Evolutionary conservation across 2,113 vertebrate genomes (phyloP), one percentile per base, ranked within the genome.

Genomic region (Rhea americana): DNA sequence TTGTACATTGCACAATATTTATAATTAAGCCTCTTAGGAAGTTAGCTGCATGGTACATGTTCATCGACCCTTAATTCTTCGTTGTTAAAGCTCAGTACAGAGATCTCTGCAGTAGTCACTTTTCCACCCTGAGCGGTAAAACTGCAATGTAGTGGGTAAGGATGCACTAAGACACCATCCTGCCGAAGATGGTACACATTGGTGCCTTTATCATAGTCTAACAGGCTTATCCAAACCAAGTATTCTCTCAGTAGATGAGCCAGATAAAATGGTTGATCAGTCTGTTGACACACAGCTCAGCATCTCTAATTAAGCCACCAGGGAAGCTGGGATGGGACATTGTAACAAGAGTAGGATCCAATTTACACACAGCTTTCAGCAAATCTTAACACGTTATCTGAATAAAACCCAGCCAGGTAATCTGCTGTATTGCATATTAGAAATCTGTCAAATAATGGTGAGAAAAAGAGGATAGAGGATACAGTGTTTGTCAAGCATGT

Each of bases 11-110:
- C 76, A 86, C 80, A 92, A 41, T 89, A 89, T 96, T 92, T 92
- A 92, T 96, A 96, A 96, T 97, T 95, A 96, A 95, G 90, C 93
- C 91, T 94, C 93, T 89, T 89, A 94, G 96, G 95, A 97, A 91
- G 71, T 87, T 70, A 86, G 48, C 41, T 82, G 65, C 56, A 1
- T 47, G 55, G 48, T 67, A 81, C 63, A 50, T 74, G 87, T 92
- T 96, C 93, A 91, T 92, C 90, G 90, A 94, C 59, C 58, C 89
- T 91, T 95, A 73, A 91, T 91, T 96, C 93, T 84, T 81, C 71
- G 82, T 90, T 90, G 90, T 88, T 94, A 83, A 93, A 91, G 67
- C 87, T 85, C 74, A 89, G 56, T 39, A 37, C 66, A 39, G 77
- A 91, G 82, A 93, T 67, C 59, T 91, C 91, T 70, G 71, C 56